These are phyloP conservation scores for Himantopus leucocephalus DNA, from an alignment of 2,113 vertebrate genomes.

Conservation along the genomic window DNA sequence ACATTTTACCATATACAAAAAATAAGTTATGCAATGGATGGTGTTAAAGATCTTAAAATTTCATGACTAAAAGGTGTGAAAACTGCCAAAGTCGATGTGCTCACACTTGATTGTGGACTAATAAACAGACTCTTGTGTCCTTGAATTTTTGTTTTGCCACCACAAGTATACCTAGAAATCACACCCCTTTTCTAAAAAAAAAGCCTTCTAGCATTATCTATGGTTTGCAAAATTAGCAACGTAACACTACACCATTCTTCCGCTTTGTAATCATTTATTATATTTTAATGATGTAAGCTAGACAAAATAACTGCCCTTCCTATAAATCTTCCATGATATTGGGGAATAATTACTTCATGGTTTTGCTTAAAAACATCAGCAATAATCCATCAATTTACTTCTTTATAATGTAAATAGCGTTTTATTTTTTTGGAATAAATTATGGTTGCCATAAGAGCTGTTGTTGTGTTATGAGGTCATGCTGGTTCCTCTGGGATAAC, in stretches of 20 bases:
- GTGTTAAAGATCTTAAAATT: neutral
- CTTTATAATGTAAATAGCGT: neutral
- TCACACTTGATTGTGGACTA: neutral
- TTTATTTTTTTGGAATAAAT: neutral
- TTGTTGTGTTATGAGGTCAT: neutral
- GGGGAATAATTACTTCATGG: neutral
- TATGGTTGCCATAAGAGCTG: neutral
- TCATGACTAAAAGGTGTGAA: neutral
- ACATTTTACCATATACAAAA: neutral
- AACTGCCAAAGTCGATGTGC: neutral
- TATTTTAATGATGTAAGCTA: neutral
- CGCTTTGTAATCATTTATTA: neutral
- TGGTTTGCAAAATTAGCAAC: neutral
- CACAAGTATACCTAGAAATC: neutral
- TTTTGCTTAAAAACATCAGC: neutral
- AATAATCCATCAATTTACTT: neutral
- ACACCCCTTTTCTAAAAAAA: neutral
- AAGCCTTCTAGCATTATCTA: neutral
- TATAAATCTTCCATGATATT: neutral
- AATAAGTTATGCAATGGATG: neutral
- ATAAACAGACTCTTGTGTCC: neutral
- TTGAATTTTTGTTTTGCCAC: neutral
- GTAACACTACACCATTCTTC: neutral
- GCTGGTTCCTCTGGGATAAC: neutral
- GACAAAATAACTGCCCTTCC: neutral